Evolutionary conservation across 2,888 invertebrate genomes (phyloP).

Genomic region (Morpho helenor): DNA sequence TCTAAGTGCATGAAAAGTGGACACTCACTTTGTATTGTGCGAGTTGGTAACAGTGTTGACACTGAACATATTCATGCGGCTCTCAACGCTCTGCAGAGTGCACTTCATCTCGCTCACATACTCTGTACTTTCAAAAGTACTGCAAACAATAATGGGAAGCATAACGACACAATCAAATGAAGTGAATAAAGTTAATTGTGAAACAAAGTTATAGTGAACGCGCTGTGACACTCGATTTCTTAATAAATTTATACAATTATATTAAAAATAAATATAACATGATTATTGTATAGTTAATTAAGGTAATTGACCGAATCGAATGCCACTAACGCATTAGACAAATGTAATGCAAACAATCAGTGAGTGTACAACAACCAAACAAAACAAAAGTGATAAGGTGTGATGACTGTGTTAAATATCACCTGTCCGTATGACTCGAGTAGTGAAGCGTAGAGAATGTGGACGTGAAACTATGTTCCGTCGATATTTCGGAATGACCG

Average conservation of each 20-base stretch:
- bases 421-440: constrained; percentile 72
- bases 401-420: constrained; percentile 21
- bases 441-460: constrained; percentile 69
- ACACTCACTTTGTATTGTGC: constrained; percentile 72
- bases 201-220: constrained; percentile 12
- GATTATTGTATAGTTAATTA: no score
- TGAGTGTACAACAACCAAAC: constrained; percentile 28
- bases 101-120: constrained; percentile 70
- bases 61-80: constrained; percentile 73
- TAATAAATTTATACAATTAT: no score
- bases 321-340: constrained; percentile 1
- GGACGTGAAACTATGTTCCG: constrained; percentile 68
- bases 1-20: constrained; percentile 9
- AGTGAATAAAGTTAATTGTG: constrained; percentile 12
- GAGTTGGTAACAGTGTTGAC: constrained; percentile 61
- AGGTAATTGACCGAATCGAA: constrained; percentile 9
- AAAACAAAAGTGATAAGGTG: constrained; percentile 9
- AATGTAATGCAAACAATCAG: constrained; percentile 22
- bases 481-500: constrained; percentile 67
- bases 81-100: constrained; percentile 71
- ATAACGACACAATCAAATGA: constrained; percentile 35
- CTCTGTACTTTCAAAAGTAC: constrained; percentile 77
- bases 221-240: constrained; percentile 13
- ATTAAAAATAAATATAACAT: no score
- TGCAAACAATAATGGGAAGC: constrained; percentile 72